Evolutionary conservation across 92 coral and sea anemone genomes (phyloP), one percentile per base, ranked within the genome.

Genomic region (Anthopleura xanthogrammica): DNA sequence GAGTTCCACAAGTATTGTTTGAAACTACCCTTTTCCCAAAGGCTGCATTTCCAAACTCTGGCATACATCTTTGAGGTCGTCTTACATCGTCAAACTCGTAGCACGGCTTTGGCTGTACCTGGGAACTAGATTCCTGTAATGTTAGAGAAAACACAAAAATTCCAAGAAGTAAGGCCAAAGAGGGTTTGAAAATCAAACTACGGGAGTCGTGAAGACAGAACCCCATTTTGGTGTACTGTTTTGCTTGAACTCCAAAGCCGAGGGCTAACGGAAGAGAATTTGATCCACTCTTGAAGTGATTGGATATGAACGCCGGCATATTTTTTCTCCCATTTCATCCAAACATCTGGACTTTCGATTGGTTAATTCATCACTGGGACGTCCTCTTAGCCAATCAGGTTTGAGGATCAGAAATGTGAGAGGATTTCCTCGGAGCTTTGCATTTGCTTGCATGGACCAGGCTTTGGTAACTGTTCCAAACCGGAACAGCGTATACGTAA

Each of bases 1-100:
- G 96, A 52, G 78, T 89, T 20, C 99, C 99, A 58, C 99, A 96
- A 65, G 99, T 96, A 81, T 96, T 94, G 83, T 89, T 96, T n/a
- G 98, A 90, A 20, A 48, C 80, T 72, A 96, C 97, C 41, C 85
- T 60, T 77, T 93, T 95, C 22, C 74, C 80, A 74, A 90, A 94
- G 48, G 98, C 99, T 36, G 98, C 99, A 79, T 96, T 96, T 24
- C 90, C 98, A 75, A 96, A 96, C 64, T 91, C 92, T 5, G 99
- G 99, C 90, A 96, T 95, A 79, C 99, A 96, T 48, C 99, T 86
- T 54, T 76, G 84, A 24, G 94, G 91, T 22, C 65, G 29, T 42
- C 16, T 72, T 24, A 77, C 85, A 52, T 85, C 88, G 78, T 79
- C 78, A 54, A 84, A 83, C 60, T 81, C 80, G 50, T 88, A 90